phyloP scores from a whole-genome alignment of 2,113 vertebrate species.

The Suricata suricatta region DNA sequence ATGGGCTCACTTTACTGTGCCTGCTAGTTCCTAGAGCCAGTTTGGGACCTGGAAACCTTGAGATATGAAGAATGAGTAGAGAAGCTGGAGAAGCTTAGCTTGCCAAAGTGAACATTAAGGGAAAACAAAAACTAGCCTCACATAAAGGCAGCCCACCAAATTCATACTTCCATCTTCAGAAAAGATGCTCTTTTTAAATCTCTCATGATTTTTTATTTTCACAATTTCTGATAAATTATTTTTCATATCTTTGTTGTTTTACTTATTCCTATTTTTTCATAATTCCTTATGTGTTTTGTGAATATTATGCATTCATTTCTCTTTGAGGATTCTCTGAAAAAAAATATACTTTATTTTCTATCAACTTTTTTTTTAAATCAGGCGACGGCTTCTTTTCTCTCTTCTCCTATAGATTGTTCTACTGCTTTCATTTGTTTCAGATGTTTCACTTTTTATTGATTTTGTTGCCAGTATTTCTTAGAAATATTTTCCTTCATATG shows the following conservation, averaged over 20 bases:
- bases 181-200: background rate
- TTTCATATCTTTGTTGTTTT: background rate
- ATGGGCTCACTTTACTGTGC: background rate
- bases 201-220: background rate
- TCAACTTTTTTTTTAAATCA: background rate
- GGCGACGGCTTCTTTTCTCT: background rate
- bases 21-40: background rate
- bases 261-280: background rate
- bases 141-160: background rate
- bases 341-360: background rate
- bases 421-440: background rate
- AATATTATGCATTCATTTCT: background rate
- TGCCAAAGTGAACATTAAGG: background rate
- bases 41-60: background rate
- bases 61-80: background rate
- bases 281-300: background rate
- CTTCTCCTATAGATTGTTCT: background rate
- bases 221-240: background rate
- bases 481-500: background rate
- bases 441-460: background rate
- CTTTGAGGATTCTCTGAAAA: background rate
- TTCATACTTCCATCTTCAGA: background rate
- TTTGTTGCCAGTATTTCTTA: slow-evolving; percentile 5
- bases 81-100: background rate
- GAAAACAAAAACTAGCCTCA: background rate